Evolutionary conservation across 2,113 vertebrate genomes (phyloP).

Genomic region (Perca fluviatilis): DNA sequence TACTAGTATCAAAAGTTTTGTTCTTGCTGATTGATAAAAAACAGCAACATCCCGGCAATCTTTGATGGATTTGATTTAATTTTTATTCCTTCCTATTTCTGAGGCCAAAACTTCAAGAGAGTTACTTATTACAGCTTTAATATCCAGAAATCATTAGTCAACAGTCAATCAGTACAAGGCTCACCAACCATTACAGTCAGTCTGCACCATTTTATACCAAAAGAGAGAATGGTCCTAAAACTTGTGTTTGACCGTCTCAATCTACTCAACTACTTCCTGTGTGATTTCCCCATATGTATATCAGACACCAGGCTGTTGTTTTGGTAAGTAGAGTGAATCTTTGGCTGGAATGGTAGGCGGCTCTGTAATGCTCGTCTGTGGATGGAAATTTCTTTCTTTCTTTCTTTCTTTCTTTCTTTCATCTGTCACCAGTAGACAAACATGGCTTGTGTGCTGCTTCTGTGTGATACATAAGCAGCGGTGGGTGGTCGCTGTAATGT

Average conservation of each 20-base stretch:
- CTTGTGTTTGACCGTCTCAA: background rate
- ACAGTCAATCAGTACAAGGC: background rate
- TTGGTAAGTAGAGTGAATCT: background rate
- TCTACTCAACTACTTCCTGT: background rate
- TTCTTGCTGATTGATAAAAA: no score
- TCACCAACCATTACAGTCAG: background rate
- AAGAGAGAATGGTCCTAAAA: no score
- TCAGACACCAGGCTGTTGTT: background rate
- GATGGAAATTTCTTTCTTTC: no score
- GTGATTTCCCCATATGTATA: background rate
- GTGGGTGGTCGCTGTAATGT: conserved; percentile 51
- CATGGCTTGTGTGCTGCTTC: conserved; percentile 20
- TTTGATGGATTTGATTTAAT: no score
- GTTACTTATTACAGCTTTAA: no score
- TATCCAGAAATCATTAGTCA: no score
- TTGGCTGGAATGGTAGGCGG: background rate
- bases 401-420: background rate
- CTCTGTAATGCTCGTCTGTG: background rate
- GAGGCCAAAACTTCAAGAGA: no score
- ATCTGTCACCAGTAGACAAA: conserved; percentile 59
- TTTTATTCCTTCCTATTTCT: no score
- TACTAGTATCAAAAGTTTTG: no score
- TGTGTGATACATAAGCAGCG: conserved; percentile 38
- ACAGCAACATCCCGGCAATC: no score
- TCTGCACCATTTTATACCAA: background rate